Evolutionary conservation across 2,888 invertebrate genomes (phyloP).

Genomic region (Homarus gammarus): DNA sequence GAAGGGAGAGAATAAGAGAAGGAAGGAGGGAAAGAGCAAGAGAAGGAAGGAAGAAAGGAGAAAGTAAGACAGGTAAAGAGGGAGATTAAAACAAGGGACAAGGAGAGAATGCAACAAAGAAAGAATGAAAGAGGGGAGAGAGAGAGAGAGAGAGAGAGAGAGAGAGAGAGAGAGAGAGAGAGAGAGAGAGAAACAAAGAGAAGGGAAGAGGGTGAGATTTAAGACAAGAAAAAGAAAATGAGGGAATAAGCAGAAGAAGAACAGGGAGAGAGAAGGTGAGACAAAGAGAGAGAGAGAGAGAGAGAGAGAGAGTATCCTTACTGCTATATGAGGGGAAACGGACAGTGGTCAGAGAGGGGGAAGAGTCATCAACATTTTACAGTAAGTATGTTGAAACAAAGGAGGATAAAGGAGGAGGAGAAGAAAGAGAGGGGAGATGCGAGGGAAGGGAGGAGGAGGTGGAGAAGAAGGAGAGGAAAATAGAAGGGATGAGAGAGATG

Average conservation of each 20-base stretch:
- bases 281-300: background rate
- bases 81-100: background rate
- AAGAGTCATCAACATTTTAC: background rate
- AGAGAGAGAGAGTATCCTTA: constrained; percentile 8
- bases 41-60: background rate
- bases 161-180: background rate
- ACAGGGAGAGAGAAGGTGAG: background rate
- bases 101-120: background rate
- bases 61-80: background rate
- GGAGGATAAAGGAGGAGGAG: too few species aligned
- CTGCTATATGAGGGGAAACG: background rate
- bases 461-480: too few species aligned
- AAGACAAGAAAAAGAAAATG: background rate
- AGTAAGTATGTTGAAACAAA: background rate
- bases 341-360: background rate
- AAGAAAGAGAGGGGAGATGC: too few species aligned
- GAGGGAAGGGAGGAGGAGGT: too few species aligned
- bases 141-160: background rate
- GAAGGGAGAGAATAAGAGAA: constrained; percentile 4
- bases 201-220: background rate
- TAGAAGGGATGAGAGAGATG: background rate
- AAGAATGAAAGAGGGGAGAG: background rate
- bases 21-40: constrained; percentile 18
- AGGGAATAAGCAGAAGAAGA: background rate
- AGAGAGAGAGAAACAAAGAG: background rate